A percentile compares a stretch with the other conserved stretches of the same genome.
phyloP scores from a whole-genome alignment of 2,797 vertebrate species.

The Platyrinchus mystaceus region DNA sequence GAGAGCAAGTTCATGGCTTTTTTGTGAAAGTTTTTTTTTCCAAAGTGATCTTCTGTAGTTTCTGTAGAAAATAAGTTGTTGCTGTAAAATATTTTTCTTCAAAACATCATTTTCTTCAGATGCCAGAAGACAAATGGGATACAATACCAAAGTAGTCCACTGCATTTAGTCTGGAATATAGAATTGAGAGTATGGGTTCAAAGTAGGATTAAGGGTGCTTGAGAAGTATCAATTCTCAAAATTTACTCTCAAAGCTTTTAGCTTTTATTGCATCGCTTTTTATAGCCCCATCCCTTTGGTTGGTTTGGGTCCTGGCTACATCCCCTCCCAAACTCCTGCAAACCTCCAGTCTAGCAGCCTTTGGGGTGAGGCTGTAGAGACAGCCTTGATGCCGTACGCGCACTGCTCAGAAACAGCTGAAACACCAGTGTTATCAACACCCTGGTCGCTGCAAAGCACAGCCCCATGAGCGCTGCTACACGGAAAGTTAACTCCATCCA shows the following conservation, averaged over 20 bases:
- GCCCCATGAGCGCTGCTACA: background rate
- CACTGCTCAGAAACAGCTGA: background rate
- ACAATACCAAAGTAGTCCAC: background rate
- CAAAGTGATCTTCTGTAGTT: background rate
- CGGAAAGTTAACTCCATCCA: background rate
- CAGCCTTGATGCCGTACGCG: background rate
- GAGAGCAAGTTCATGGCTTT: background rate
- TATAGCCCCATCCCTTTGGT: background rate
- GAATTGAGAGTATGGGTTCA: background rate
- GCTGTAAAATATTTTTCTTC: background rate
- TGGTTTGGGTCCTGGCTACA: background rate
- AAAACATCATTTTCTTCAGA: background rate
- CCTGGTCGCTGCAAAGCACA: background rate
- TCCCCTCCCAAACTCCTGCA: background rate
- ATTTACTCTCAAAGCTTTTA: background rate
- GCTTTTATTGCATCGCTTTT: background rate
- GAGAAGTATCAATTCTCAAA: background rate
- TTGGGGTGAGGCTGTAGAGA: accelerated
- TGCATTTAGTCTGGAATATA: background rate
- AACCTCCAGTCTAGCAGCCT: background rate
- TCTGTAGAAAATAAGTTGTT: background rate
- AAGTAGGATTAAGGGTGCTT: background rate
- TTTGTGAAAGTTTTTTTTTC: background rate
- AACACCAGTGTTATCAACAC: background rate
- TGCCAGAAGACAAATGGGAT: background rate